Evolutionary conservation across 2,888 invertebrate species (phyloP), one percentile per base, ranked within the genome.

Genomic region (Rhorus exstirpatorius): DNA sequence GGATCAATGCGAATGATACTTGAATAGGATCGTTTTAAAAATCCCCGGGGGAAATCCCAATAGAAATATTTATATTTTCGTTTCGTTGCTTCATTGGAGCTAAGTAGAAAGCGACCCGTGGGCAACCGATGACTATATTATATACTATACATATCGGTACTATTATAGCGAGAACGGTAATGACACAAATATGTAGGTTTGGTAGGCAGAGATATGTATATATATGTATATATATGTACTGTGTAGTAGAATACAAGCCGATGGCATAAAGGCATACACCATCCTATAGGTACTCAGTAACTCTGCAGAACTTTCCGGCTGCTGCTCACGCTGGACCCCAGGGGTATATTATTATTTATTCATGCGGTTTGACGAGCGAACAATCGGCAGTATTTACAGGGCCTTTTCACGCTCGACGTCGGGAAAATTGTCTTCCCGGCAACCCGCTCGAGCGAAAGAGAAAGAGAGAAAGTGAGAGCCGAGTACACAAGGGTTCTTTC

Each of bases 291-390:
- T 49, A 17, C 61, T 35, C 19, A 8, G 38, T 35, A 49, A 71
- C 31, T 55, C 38, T 41, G 31, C 35, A 31, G 70, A 61, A 71
- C 44, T 68, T 10, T 44, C 79, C 72, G 76, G 81, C 83, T 58
- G 65, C 41, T 63, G 53, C 67, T 53, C 49, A 14, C 26, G 61
- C 68, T 49, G 67, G 68, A 72, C 61, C 79, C 49, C 61, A 74
- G 72, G 79, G 82, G 79, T 60, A 75, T 82, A 86, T 90, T 91
- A 90, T 92, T 91, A 91, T 88, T 91, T 89, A 91, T 92, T 91
- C 91, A 91, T 90, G 90, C 88, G 87, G 87, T 88, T 90, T 90
- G 91, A 90, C 90, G 89, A 90, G 88, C 88, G 90, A 91, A 91
- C 91, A 91, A 92, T 92, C 87, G 87, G 78, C 75, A 70, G 83